Percentiles rank a stretch among this genome's conserved stretches.
Evolutionary conservation across 2,888 invertebrate species (phyloP).

Genomic region (Ophion ventricosus): DNA sequence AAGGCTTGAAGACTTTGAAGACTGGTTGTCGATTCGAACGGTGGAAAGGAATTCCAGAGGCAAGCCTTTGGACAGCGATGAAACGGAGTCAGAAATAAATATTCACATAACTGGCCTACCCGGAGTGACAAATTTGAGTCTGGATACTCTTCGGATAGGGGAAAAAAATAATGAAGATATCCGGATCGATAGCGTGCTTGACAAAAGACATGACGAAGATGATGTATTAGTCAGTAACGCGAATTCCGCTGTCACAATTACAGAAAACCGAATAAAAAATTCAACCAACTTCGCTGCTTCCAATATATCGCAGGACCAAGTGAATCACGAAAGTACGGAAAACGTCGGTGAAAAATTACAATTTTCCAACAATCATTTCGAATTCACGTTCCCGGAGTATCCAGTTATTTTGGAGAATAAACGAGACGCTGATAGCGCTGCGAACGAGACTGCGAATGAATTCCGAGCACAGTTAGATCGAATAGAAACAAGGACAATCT

Average conservation of each 20-base stretch:
- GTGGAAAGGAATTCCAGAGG: constrained; percentile 26
- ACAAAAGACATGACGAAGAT: constrained; percentile 4
- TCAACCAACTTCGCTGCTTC: constrained; percentile 1
- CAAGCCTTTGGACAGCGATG: constrained; percentile 8
- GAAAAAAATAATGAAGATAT: not conserved
- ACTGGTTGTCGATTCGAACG: constrained; percentile 14
- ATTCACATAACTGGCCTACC: constrained; percentile 50
- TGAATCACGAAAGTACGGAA: not conserved
- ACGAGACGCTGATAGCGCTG: not conserved
- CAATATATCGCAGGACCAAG: not conserved
- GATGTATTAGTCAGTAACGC: not conserved
- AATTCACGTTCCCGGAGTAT: constrained; percentile 50
- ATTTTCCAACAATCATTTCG: constrained; percentile 33
- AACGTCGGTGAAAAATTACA: not conserved
- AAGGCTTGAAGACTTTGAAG: constrained; percentile 32
- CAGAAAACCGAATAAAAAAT: not conserved
- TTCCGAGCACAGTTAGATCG: constrained; percentile 47
- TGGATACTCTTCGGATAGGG: constrained; percentile 3
- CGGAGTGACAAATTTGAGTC: not conserved
- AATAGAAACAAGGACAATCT: constrained; percentile 44
- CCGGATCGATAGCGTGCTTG: not conserved
- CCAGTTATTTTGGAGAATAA: constrained; percentile 23
- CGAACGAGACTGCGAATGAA: constrained; percentile 34
- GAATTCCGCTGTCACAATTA: constrained; percentile 10
- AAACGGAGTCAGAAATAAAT: constrained; percentile 43